Conservation (phyloP, 2,797 vertebrate genomes). For the Vultur gryphus region DNA sequence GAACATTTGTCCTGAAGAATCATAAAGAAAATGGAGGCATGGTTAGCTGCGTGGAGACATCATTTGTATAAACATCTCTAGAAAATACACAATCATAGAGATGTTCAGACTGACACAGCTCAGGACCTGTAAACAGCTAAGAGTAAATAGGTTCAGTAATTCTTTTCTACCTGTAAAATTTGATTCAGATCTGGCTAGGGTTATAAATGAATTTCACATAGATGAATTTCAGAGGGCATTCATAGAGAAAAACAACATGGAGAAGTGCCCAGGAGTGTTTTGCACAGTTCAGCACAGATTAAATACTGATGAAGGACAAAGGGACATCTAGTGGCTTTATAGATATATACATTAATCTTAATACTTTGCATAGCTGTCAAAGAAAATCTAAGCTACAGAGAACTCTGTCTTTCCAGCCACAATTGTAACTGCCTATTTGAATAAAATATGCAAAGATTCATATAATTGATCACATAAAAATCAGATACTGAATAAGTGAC, state of each 20-base stretch:
- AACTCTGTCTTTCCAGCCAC: background rate
- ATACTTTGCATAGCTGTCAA: constrained; percentile 20
- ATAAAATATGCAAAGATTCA: constrained; percentile 21
- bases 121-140: background rate
- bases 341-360: constrained; percentile 42
- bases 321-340: background rate
- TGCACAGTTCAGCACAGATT: background rate
- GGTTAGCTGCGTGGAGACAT: background rate
- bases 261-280: background rate
- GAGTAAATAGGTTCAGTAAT: background rate
- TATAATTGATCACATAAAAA: background rate
- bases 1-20: background rate
- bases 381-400: background rate
- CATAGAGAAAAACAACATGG: background rate
- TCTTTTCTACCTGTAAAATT: background rate
- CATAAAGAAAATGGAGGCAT: background rate
- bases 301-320: constrained; percentile 12
- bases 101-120: background rate
- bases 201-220: background rate
- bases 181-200: background rate
- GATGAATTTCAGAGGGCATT: background rate
- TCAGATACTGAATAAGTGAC: background rate
- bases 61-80: background rate
- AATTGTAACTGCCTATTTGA: background rate
- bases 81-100: background rate